Base-by-base conservation (phyloP, 2,797 vertebrate species). In the Anableps anableps region DNA sequence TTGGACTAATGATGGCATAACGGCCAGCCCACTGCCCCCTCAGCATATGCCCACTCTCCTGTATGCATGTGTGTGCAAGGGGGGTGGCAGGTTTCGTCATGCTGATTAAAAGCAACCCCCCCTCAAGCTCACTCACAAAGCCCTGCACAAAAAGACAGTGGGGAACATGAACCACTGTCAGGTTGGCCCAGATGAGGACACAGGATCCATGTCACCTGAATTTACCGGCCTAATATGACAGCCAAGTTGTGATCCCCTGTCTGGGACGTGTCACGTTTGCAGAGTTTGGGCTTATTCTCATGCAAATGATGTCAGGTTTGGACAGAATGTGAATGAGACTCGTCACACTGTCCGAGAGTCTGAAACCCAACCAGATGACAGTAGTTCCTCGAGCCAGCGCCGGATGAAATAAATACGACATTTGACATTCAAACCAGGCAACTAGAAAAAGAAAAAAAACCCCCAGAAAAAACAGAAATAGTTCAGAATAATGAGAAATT, bases 1-100 rank as follows among this genome's bases (percentile, higher is more conserved):
- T 91, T 93, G 95, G 95, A 96, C 96, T 96, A 96, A 96, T 96
- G 96, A 96, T 96, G 96, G 94, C 94, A 93, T 93, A 85, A 79
- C 86, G 96, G 93, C 95, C 95, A 92, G 95, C 95, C 95, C 95
- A 94, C 95, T 95, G 95, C 94, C 95, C 75, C 95, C 95, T 94
- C 95, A 91, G 91, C 91, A 86, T 92, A 93, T 93, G 92, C 93
- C 93, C 93, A 91, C 92, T 93, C 92, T 90, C 88, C 77, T 86
- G 81, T 53, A 78, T 76, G 75, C 85, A 82, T 86, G 86, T 81
- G 72, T 72, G 76, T 53, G 71, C 72, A 74, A n/a, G 80, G 85
- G 89, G 86, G 93, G 91, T 90, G 92, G 92, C 89, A 93, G 93
- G 91, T 92, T 91, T 94, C 93, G 93, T 95, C 95, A 94, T 93